phyloP scores from a whole-genome alignment of 2,797 vertebrate species.

The Acomys russatus region DNA sequence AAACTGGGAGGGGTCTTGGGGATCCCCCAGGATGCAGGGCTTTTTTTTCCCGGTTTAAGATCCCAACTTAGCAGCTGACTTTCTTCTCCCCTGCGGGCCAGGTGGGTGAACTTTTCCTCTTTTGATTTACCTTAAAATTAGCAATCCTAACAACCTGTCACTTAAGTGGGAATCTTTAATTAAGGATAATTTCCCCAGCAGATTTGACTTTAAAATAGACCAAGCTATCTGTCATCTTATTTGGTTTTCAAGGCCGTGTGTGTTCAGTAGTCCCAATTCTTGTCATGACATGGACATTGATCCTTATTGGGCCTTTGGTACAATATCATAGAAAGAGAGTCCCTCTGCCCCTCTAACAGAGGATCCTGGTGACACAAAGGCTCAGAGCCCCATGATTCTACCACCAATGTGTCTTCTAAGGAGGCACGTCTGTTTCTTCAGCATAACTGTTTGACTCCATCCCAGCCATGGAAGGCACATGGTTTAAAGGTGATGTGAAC shows the following conservation, averaged over 20 bases:
- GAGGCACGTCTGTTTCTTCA: background rate
- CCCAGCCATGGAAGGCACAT: background rate
- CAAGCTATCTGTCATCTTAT: constrained; percentile 15
- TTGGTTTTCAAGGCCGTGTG: background rate
- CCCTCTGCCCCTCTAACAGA: background rate
- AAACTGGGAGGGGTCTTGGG: background rate
- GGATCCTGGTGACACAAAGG: background rate
- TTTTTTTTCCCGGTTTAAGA: background rate
- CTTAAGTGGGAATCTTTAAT: constrained; percentile 62
- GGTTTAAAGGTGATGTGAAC: background rate
- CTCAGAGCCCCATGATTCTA: background rate
- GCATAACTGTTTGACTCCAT: too few species aligned
- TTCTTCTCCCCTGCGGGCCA: constrained; percentile 27
- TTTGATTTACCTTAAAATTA: constrained; percentile 62
- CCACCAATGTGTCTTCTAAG: background rate
- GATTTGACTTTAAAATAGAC: constrained; percentile 68
- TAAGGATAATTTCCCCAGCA: constrained; percentile 64
- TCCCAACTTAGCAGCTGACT: background rate
- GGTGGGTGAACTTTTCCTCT: constrained; percentile 59
- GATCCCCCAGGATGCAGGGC: background rate
- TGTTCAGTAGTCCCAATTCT: background rate
- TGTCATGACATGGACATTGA: background rate
- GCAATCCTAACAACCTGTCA: constrained; percentile 58
- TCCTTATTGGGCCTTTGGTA: background rate
- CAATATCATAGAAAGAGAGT: background rate